phyloP scores from a whole-genome alignment of 2,113 vertebrate species.

The Gobius niger region DNA sequence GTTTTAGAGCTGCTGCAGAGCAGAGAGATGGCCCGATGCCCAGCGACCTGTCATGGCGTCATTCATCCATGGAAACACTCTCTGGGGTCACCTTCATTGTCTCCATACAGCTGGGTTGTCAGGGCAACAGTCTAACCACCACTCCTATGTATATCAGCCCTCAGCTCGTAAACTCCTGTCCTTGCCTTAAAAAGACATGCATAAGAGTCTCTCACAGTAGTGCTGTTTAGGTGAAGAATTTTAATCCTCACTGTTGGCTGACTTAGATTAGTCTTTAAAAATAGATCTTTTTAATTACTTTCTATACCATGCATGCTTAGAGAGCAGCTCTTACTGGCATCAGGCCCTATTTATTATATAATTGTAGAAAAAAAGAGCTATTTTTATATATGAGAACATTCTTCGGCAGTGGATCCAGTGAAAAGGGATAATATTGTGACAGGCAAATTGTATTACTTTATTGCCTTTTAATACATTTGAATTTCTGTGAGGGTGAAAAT shows the following conservation, averaged over 20 bases:
- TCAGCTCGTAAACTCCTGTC: slow-evolving; percentile 67
- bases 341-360: slow-evolving; percentile 67
- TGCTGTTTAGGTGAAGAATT: slow-evolving; percentile 63
- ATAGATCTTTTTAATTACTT: slow-evolving; percentile 63
- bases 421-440: slow-evolving; percentile 51
- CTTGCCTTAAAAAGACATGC: slow-evolving; percentile 78
- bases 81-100: slow-evolving; percentile 56
- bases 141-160: slow-evolving; percentile 59
- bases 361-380: slow-evolving; percentile 72
- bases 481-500: slow-evolving; percentile 45
- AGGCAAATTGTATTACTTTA: slow-evolving; percentile 67
- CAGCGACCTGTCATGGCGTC: slow-evolving; percentile 23
- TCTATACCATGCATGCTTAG: slow-evolving; percentile 77
- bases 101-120: slow-evolving; percentile 62
- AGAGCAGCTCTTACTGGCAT: slow-evolving; percentile 75
- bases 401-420: slow-evolving; percentile 58
- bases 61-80: slow-evolving; percentile 47
- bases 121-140: slow-evolving; percentile 48
- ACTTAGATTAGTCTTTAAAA: slow-evolving; percentile 72
- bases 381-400: slow-evolving; percentile 77
- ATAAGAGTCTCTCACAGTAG: slow-evolving; percentile 54
- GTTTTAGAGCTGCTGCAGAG: slow-evolving; percentile 33
- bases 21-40: slow-evolving; percentile 23
- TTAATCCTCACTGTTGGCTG: slow-evolving; percentile 72
- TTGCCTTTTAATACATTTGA: slow-evolving; percentile 65